Base-by-base conservation (phyloP, 2,113 vertebrate genomes). In the Syngnathoides biaculeatus region DNA sequence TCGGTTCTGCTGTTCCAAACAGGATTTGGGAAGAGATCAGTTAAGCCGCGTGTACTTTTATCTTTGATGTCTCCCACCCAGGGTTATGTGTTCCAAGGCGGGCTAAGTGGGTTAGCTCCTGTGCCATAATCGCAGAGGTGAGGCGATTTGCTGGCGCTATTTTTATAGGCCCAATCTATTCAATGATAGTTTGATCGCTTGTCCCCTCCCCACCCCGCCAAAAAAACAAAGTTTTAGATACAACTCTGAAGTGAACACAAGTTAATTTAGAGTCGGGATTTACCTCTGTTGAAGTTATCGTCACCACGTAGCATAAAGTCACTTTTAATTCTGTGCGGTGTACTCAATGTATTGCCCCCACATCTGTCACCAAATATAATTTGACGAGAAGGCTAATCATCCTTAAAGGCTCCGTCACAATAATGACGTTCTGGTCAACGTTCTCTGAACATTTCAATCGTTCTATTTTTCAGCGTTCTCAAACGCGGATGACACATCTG, bases 41-140 rank as follows among this genome's bases (percentile, higher is more conserved):
- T 87, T 87, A 79, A 76, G 75, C 65, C 56, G 59, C 73, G 58
- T 64, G 56, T 78, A 75, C 74, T 73, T 72, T 52, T 43, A 73
- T 78, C 71, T 86, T 85, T 85, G 79, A 87, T 80, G 75, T 84
- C 74, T 83, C 67, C 61, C 72, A 82, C 73, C 78, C 72, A 79
- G 75, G 78, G 75, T 84, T 88, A 66, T 71, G 68, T 65, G 78
- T 84, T 80, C 81, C 65, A 71, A 60, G 79, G 65, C 22, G 62
- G 40, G 40, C 60, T 81, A 80, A 81, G 77, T 75, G 77, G 79
- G 81, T 85, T 74, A 65, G 67, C 73, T 78, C 76, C 75, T 72
- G 47, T 77, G 74, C 72, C 82, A 10, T 45, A 67, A 79, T 69
- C 64, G 68, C 59, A 73, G 24, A 24, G 73, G 65, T n/a, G 56